phyloP scores from a whole-genome alignment of 1,140 invertebrate species.

The Eupristina koningsbergeri region DNA sequence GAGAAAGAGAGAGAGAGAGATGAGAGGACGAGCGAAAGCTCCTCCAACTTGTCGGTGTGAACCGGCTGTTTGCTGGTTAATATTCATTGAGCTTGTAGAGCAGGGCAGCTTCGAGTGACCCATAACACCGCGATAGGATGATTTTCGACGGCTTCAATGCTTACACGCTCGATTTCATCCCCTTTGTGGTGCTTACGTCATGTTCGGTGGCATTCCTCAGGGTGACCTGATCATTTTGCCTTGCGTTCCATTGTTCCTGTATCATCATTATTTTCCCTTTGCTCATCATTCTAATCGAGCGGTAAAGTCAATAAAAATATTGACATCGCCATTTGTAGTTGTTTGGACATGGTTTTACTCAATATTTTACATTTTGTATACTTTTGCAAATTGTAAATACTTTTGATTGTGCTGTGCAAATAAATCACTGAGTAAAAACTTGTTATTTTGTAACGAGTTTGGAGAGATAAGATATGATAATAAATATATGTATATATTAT shows the following conservation, averaged over 20 bases:
- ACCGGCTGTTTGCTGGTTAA: slow-evolving; percentile 71
- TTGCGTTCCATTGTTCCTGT: too few species aligned
- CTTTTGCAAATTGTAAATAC: too few species aligned
- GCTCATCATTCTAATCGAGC: neutral
- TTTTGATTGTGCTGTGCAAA: too few species aligned
- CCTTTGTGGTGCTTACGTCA: neutral
- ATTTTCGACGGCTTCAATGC: slow-evolving; percentile 64
- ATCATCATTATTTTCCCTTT: neutral
- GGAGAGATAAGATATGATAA: too few species aligned
- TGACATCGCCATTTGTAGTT: too few species aligned
- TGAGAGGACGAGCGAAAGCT: neutral
- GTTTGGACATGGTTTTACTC: too few species aligned
- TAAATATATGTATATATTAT: too few species aligned
- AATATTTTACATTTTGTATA: too few species aligned
- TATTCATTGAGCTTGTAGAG: slow-evolving; percentile 68
- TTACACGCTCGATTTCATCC: slow-evolving; percentile 66
- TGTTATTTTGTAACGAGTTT: too few species aligned
- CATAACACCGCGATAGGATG: slow-evolving; percentile 58
- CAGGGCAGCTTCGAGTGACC: slow-evolving; percentile 23
- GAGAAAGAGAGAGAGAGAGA: slow-evolving; percentile 8
- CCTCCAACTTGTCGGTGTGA: neutral
- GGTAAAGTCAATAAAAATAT: too few species aligned
- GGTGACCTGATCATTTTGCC: too few species aligned
- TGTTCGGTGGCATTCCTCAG: neutral
- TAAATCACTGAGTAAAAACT: too few species aligned